These are phyloP conservation scores for Antigone vipio DNA, from an alignment of 2,113 vertebrate species.

Conservation along the genomic window DNA sequence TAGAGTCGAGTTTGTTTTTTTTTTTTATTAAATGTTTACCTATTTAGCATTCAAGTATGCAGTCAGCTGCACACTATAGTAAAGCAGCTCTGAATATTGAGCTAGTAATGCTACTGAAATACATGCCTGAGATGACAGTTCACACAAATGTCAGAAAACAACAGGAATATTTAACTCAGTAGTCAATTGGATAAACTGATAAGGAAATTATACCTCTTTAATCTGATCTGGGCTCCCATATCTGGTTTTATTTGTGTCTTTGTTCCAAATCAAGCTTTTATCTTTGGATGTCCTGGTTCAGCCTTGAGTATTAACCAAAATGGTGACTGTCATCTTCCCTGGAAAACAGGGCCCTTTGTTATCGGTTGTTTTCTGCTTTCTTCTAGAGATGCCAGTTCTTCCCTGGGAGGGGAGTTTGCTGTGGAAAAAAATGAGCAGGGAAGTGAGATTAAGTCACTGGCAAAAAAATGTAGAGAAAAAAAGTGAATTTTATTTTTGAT, in stretches of 20 bases:
- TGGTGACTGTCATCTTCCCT: neutral
- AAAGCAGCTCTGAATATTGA: conserved; percentile 2
- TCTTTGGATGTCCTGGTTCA: neutral
- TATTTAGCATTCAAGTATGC: neutral
- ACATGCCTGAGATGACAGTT: neutral
- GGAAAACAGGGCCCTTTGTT: neutral
- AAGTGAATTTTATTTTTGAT: neutral
- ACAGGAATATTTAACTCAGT: neutral
- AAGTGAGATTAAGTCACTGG: neutral
- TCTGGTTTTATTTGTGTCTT: neutral
- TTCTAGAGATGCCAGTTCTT: neutral
- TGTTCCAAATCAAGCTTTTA: neutral
- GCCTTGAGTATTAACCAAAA: neutral
- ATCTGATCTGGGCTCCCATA: neutral
- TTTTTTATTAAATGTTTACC: neutral
- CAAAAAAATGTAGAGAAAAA: neutral
- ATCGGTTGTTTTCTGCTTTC: neutral
- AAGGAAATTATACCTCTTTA: conserved; percentile 19
- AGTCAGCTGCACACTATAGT: neutral
- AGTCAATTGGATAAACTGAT: neutral
- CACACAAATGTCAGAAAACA: neutral
- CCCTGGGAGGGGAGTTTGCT: neutral
- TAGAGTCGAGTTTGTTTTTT: neutral
- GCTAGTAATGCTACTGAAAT: conserved; percentile 1
- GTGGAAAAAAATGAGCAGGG: neutral